phyloP scores from a whole-genome alignment of 2,113 vertebrate species.

The Phyllostomus discolor region DNA sequence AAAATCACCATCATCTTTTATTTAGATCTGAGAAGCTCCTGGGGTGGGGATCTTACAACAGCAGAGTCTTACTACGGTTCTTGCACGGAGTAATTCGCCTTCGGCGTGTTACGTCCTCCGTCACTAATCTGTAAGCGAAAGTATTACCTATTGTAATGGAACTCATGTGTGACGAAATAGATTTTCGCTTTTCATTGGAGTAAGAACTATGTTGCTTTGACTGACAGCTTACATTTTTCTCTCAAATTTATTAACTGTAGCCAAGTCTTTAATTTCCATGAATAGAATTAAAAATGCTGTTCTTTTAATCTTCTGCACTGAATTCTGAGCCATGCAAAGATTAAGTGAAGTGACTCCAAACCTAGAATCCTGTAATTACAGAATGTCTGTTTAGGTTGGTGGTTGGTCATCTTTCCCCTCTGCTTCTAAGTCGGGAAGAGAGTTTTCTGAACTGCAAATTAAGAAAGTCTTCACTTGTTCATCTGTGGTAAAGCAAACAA shows the following conservation, averaged over 20 bases:
- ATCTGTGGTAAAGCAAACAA: constrained; percentile 17
- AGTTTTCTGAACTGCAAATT: constrained; percentile 18
- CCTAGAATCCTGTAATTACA: constrained; percentile 49
- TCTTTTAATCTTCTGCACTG: constrained; percentile 55
- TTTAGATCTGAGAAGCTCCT: constrained; percentile 63
- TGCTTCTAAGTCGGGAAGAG: not conserved
- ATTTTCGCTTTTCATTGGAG: not conserved
- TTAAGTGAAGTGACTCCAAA: constrained; percentile 58
- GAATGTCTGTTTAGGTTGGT: constrained; percentile 18
- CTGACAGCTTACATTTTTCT: not conserved
- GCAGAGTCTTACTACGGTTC: not conserved
- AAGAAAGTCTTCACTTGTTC: not conserved
- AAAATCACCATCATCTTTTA: constrained; percentile 65
- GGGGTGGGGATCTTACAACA: not conserved
- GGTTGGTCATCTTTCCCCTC: not conserved
- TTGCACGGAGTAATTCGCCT: not conserved
- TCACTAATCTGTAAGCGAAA: not conserved
- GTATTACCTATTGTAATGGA: not conserved
- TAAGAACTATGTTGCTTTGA: not conserved
- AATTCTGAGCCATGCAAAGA: constrained; percentile 63
- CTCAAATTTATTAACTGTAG: constrained; percentile 4
- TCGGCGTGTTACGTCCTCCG: not conserved
- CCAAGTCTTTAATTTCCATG: constrained; percentile 34
- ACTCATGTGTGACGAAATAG: not conserved
- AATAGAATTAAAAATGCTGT: constrained; percentile 34